Percentiles rank a stretch among this genome's conserved stretches.
These are phyloP conservation scores for Sardina pilchardus DNA, from an alignment of 2,113 vertebrate species.

Conservation along the genomic window DNA sequence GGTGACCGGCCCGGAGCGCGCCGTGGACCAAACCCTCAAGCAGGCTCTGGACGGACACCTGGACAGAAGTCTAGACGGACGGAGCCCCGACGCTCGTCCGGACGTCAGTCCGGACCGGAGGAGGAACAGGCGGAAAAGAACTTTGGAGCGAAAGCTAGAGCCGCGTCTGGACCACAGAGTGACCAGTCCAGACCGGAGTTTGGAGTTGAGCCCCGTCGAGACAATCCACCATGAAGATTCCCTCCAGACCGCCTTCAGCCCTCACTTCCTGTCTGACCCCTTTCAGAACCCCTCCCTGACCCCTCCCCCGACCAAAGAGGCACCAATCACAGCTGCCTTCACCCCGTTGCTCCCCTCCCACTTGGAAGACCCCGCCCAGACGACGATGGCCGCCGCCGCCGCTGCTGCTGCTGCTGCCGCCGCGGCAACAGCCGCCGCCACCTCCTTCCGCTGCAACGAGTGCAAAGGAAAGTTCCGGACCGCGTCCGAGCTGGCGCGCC, in stretches of 20 bases:
- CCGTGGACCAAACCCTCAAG: background rate
- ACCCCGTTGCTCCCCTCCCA: conserved; percentile 54
- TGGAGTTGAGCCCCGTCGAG: conserved; percentile 55
- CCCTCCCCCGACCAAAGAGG: conserved; percentile 71
- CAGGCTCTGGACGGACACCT: background rate
- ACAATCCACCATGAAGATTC: conserved; percentile 48
- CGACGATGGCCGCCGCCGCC: background rate
- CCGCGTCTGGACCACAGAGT: conserved; percentile 26
- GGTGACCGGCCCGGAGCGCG: background rate
- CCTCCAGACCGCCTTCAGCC: conserved; percentile 57
- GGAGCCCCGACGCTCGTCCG: background rate
- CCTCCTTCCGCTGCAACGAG: conserved; percentile 82
- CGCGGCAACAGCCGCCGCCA: conserved; percentile 58
- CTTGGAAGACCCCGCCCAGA: conserved; percentile 39
- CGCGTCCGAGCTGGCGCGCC: conserved; percentile 83
- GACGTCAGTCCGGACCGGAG: background rate
- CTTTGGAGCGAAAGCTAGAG: background rate
- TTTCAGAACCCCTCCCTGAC: conserved; percentile 60
- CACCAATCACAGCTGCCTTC: conserved; percentile 58
- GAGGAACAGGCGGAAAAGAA: background rate
- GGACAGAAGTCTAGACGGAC: background rate
- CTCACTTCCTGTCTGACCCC: conserved; percentile 60
- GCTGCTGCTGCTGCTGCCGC: background rate
- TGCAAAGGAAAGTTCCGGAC: conserved; percentile 94
- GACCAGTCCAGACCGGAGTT: conserved; percentile 50